phyloP scores from a whole-genome alignment of 2,797 vertebrate species.

The Morus bassanus region DNA sequence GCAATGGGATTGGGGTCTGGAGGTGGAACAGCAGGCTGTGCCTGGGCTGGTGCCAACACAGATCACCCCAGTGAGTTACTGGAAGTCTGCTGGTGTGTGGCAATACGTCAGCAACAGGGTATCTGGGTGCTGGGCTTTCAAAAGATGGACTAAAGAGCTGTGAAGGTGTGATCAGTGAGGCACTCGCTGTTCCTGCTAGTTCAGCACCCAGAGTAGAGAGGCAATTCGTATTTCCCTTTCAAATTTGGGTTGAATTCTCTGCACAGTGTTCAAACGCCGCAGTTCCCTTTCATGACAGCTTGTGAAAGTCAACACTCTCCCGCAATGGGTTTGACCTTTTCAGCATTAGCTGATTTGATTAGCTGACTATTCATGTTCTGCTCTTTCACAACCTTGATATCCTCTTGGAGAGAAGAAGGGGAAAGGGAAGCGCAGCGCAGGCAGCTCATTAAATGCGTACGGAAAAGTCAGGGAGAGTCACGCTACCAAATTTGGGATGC shows the following conservation, averaged over 20 bases:
- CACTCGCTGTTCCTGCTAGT: background rate
- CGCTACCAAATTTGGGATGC: accelerated
- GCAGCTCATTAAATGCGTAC: background rate
- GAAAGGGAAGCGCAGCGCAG: background rate
- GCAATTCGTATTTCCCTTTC: background rate
- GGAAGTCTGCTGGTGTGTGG: background rate
- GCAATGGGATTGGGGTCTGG: background rate
- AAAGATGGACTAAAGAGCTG: background rate
- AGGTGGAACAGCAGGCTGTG: background rate
- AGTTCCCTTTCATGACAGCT: background rate
- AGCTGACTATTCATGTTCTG: background rate
- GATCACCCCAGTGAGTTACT: background rate
- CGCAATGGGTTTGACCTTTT: background rate
- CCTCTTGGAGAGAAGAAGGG: background rate
- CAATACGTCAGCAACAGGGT: background rate
- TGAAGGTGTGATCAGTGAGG: background rate
- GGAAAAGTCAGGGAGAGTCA: background rate
- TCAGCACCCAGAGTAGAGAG: background rate
- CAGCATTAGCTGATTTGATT: background rate
- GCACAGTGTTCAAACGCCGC: background rate
- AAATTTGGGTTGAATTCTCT: background rate
- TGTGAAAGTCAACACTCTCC: background rate
- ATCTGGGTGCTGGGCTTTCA: accelerated
- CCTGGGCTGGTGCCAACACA: background rate
- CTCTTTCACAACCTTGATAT: background rate